A percentile compares a stretch with the other conserved stretches of the same genome.
Evolutionary conservation across 2,113 vertebrate genomes (phyloP).

Genomic region (Aramus guarauna): DNA sequence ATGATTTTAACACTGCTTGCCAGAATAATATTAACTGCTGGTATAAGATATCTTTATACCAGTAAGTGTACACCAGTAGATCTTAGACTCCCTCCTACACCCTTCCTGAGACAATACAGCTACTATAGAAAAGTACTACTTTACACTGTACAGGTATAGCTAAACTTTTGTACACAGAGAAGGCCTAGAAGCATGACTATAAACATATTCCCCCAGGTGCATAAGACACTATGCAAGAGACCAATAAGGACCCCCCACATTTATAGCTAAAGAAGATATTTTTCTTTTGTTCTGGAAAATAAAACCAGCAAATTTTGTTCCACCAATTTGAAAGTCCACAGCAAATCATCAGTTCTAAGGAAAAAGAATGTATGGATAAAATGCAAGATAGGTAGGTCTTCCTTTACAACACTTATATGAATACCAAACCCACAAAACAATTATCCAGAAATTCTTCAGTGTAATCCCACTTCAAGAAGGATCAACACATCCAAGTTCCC

Average conservation of each 20-base stretch:
- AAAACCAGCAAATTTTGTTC: background rate
- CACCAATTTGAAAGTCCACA: background rate
- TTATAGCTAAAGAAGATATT: background rate
- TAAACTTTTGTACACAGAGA: background rate
- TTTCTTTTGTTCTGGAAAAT: background rate
- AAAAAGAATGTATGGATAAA: background rate
- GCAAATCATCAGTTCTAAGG: background rate
- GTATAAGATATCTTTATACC: background rate
- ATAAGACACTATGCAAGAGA: background rate
- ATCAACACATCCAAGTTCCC: background rate
- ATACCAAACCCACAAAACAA: background rate
- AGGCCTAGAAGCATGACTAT: background rate
- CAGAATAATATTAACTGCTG: background rate
- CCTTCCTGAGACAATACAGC: background rate
- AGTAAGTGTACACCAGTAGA: background rate
- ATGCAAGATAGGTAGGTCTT: accelerated
- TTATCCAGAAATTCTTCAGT: background rate
- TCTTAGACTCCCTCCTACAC: background rate
- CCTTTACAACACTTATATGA: background rate
- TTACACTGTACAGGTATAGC: background rate
- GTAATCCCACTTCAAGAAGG: background rate
- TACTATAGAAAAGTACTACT: background rate
- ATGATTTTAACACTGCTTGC: background rate
- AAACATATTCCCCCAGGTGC: background rate
- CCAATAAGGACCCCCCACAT: no score